Evolutionary conservation across 2,113 vertebrate species (phyloP).

Genomic region (Saimiri boliviensis): DNA sequence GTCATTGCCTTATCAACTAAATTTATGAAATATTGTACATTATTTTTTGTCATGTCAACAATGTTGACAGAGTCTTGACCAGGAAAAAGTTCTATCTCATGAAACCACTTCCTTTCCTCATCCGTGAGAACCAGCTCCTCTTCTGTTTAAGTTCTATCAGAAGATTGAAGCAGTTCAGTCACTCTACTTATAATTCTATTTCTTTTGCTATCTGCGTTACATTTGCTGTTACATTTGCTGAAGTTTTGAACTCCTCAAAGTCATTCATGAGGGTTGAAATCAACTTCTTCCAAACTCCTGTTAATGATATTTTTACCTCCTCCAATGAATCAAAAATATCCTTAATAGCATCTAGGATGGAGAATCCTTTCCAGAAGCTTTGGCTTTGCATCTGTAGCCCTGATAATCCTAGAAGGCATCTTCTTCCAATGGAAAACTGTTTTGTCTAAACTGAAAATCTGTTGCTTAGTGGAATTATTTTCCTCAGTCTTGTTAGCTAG

Average conservation of each 20-base stretch:
- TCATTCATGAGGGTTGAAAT: not conserved
- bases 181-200: not conserved
- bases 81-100: not conserved
- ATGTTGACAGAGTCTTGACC: not conserved
- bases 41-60: not conserved
- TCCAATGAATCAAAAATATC: not conserved
- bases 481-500: not conserved
- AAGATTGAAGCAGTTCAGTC: not conserved
- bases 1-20: not conserved
- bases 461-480: not conserved
- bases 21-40: not conserved
- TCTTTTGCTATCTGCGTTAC: not conserved
- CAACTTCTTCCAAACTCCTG: not conserved
- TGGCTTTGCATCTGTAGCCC: not conserved
- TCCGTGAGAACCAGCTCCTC: not conserved
- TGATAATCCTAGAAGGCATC: not conserved
- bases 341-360: not conserved
- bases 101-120: not conserved
- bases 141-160: not conserved
- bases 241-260: not conserved
- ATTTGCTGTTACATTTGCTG: not conserved
- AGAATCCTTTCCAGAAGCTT: not conserved
- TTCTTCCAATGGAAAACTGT: not conserved
- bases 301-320: not conserved
- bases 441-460: not conserved